Conservation (phyloP, 2,797 vertebrate genomes). For the Paguma larvata region DNA sequence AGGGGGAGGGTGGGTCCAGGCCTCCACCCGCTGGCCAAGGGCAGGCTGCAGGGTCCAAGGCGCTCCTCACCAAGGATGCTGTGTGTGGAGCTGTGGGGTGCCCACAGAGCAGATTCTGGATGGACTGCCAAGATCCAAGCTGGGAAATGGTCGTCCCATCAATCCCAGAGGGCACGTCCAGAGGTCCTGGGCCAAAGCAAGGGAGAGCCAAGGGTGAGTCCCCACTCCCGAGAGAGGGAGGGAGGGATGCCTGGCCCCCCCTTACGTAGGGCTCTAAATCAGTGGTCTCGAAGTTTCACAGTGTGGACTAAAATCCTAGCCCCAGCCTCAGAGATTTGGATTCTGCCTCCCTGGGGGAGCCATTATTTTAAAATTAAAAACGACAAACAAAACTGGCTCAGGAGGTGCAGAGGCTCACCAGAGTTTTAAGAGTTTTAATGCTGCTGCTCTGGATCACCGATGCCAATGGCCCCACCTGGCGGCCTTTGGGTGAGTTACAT, state of each 20-base stretch:
- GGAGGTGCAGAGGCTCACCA: neutral
- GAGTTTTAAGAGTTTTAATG: neutral
- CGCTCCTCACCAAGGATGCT: neutral
- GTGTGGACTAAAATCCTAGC: neutral
- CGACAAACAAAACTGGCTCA: neutral
- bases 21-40: neutral
- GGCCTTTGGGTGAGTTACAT: fast-evolving
- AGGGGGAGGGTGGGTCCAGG: neutral
- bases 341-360: neutral
- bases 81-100: neutral
- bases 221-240: neutral
- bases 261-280: neutral
- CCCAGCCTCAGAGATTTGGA: neutral
- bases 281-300: neutral
- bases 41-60: neutral
- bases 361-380: slow-evolving; percentile 19
- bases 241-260: neutral
- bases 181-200: neutral
- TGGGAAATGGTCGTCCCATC: neutral
- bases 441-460: neutral
- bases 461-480: slow-evolving; percentile 59
- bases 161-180: neutral
- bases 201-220: neutral
- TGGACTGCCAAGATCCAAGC: neutral
- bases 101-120: neutral